Percentiles rank a stretch among this genome's conserved stretches.
phyloP scores from a whole-genome alignment of 2,888 invertebrate species.

The Ectropis crepuscularia region DNA sequence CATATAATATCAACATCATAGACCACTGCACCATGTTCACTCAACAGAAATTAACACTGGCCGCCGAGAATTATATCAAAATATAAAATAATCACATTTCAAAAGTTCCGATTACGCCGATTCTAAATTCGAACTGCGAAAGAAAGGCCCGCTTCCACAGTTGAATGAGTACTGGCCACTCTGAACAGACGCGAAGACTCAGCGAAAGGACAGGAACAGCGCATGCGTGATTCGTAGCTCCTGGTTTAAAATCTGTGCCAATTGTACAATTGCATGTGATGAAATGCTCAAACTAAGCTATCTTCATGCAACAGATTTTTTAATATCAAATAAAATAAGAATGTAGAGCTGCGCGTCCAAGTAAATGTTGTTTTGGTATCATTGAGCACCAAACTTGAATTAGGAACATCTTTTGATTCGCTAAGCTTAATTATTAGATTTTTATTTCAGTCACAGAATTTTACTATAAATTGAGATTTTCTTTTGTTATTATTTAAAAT shows the following conservation, averaged over 20 bases:
- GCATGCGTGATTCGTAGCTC: conserved; percentile 30
- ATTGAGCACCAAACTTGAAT: too few relatives aligned
- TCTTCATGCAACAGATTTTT: too few relatives aligned
- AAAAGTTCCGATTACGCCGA: conserved; percentile 40
- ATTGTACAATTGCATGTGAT: conserved; percentile 10
- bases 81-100: conserved; percentile 31
- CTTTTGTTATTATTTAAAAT: too few relatives aligned
- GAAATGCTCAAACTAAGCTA: too few relatives aligned
- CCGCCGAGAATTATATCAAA: conserved; percentile 13
- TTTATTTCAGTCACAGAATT: too few relatives aligned
- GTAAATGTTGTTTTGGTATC: too few relatives aligned
- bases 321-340: too few relatives aligned
- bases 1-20: conserved; percentile 62
- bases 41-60: conserved; percentile 28
- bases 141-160: conserved; percentile 17
- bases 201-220: conserved; percentile 2
- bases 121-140: conserved; percentile 15
- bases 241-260: background rate
- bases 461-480: too few relatives aligned
- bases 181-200: conserved; percentile 1
- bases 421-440: too few relatives aligned
- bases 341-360: too few relatives aligned
- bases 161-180: conserved; percentile 30
- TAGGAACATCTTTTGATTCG: too few relatives aligned
- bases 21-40: conserved; percentile 64